These are phyloP conservation scores for Asbolus verrucosus DNA, from an alignment of 1,140 invertebrate genomes.

Conservation along the genomic window DNA sequence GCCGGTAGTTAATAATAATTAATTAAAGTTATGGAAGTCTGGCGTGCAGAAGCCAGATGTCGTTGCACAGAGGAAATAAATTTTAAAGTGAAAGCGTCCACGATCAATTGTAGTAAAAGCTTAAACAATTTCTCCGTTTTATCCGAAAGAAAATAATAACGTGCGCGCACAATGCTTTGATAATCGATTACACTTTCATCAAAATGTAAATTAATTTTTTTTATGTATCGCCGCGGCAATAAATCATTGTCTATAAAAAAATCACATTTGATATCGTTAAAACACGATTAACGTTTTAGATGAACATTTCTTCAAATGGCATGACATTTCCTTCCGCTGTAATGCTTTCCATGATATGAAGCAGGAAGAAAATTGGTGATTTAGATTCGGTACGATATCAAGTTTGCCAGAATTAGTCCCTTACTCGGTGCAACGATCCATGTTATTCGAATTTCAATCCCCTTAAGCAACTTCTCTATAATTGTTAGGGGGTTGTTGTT, in stretches of 20 bases:
- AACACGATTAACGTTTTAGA: conserved; percentile 11
- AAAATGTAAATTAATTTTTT: conserved; percentile 1
- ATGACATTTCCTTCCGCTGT: conserved; percentile 27
- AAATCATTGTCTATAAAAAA: not conserved
- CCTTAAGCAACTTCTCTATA: conserved; percentile 41
- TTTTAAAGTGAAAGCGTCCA: conserved; percentile 7
- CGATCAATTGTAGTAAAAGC: conserved; percentile 2
- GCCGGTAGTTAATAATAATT: not conserved
- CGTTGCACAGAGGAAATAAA: not conserved
- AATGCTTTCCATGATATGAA: conserved; percentile 28
- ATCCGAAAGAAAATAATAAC: not conserved
- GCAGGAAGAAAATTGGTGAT: conserved; percentile 36
- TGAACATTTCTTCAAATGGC: conserved; percentile 22
- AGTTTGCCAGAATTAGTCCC: conserved; percentile 41
- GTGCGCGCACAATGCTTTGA: not conserved
- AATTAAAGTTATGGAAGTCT: not conserved
- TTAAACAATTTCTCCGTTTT: conserved; percentile 1
- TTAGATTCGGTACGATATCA: conserved; percentile 32
- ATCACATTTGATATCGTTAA: conserved; percentile 16
- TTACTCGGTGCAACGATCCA: conserved; percentile 41
- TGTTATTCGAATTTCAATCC: conserved; percentile 42
- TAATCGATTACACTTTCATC: conserved; percentile 2
- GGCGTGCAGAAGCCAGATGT: not conserved
- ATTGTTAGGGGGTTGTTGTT: conserved; percentile 45
- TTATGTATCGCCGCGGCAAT: not conserved